Evolutionary conservation across 2,113 vertebrate genomes (phyloP).

Genomic region (Epinephelus moara): DNA sequence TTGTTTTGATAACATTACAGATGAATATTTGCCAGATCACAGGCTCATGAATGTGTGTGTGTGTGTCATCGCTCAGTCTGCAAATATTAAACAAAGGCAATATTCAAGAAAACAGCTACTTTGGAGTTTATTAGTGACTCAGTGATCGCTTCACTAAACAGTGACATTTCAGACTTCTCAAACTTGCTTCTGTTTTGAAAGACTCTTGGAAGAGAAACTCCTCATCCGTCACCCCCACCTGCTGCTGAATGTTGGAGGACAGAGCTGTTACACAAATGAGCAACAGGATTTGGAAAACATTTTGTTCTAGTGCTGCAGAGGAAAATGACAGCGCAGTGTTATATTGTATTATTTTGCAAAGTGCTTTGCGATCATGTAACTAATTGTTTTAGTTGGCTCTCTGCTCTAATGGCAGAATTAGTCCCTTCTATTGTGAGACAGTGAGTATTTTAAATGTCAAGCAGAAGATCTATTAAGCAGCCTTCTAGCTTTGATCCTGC

Average conservation of each 20-base stretch:
- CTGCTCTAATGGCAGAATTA: conserved; percentile 3
- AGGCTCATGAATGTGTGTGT: neutral
- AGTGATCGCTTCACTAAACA: conserved; percentile 2
- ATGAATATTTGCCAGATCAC: conserved; percentile 1
- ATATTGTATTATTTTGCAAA: neutral
- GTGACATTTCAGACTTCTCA: conserved; percentile 12
- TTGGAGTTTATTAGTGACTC: neutral
- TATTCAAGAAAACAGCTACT: neutral
- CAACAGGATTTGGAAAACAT: conserved; percentile 7
- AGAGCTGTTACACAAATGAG: conserved; percentile 12
- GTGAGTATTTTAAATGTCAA: neutral
- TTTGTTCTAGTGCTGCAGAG: conserved; percentile 15
- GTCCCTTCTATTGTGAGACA: neutral
- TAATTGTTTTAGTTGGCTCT: neutral
- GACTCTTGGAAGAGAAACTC: neutral
- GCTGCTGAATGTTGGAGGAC: conserved; percentile 14
- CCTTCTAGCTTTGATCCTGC: neutral
- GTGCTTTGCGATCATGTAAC: neutral
- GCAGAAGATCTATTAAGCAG: neutral
- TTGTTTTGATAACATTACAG: conserved; percentile 4
- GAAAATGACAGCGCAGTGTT: conserved; percentile 1
- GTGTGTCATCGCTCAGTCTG: neutral
- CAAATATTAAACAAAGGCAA: neutral
- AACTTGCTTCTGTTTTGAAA: conserved; percentile 2
- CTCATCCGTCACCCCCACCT: conserved; percentile 9